These are phyloP conservation scores for Donacobius atricapilla DNA, from an alignment of 2,113 vertebrate species.

Conservation along the genomic window DNA sequence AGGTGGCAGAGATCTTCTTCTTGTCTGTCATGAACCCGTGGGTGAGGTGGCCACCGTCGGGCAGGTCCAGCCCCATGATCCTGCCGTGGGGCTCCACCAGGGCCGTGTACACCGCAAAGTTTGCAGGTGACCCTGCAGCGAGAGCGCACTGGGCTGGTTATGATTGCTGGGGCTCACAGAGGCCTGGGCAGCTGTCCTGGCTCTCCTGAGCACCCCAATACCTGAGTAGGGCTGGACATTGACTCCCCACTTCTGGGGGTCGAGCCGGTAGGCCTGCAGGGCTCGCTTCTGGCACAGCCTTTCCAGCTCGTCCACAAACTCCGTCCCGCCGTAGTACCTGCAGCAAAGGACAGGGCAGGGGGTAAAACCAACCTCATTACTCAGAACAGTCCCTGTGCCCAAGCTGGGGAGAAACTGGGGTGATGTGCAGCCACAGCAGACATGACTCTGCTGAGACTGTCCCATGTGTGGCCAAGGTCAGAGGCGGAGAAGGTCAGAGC, in stretches of 20 bases:
- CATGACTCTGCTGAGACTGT: not conserved
- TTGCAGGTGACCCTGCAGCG: conserved; percentile 86
- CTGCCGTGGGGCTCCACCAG: conserved; percentile 93
- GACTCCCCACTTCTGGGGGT: conserved; percentile 89
- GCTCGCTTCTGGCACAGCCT: conserved; percentile 92
- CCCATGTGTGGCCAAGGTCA: not conserved
- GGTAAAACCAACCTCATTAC: not conserved
- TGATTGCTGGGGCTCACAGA: rapidly evolving
- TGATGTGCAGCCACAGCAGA: not conserved
- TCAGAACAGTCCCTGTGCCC: not conserved
- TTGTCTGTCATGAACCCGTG: conserved; percentile 98
- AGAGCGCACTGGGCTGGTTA: rapidly evolving
- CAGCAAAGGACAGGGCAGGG: not conserved
- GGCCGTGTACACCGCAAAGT: conserved; percentile 93
- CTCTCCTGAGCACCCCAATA: conserved; percentile 37
- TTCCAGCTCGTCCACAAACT: conserved; percentile 92
- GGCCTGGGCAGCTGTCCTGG: not conserved
- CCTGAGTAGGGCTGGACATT: conserved; percentile 98
- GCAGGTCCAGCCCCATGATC: conserved; percentile 97
- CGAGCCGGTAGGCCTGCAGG: conserved; percentile 81
- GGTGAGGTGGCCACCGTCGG: conserved; percentile 93
- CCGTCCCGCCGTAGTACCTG: conserved; percentile 93
- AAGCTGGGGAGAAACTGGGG: not conserved
- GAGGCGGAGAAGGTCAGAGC: not conserved
- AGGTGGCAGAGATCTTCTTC: conserved; percentile 95